Conservation (phyloP, 2,797 vertebrate genomes). For the Anniella stebbinsi region DNA sequence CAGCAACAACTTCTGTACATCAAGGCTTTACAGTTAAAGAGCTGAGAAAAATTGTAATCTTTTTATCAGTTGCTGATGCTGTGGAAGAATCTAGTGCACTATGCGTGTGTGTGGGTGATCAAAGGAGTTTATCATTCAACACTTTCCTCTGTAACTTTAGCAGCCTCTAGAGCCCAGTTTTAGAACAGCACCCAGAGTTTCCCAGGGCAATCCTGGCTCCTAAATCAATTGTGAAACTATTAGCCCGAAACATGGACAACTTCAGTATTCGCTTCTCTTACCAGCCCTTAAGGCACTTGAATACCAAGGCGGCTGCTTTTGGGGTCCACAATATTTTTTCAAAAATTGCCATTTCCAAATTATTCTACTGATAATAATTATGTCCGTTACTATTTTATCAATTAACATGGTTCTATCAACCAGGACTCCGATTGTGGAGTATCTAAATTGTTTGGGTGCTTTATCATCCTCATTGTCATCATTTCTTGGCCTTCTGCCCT, state of each 20-base stretch:
- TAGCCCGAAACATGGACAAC: neutral
- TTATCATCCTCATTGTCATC: neutral
- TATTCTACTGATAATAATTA: neutral
- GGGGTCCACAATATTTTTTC: too few species aligned
- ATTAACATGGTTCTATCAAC: neutral
- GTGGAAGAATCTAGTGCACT: neutral
- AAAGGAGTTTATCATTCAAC: neutral
- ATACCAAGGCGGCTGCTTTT: too few species aligned
- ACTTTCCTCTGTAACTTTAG: constrained; percentile 13
- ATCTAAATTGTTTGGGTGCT: neutral
- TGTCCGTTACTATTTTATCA: neutral
- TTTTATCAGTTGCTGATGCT: neutral
- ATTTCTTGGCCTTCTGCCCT: too few species aligned
- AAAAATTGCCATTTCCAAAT: neutral
- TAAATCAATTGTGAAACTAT: neutral
- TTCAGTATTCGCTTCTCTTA: neutral
- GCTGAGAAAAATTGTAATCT: neutral
- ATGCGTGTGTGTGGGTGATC: neutral
- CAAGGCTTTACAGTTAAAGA: neutral
- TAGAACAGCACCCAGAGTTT: neutral
- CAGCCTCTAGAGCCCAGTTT: constrained; percentile 41
- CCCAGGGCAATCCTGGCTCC: neutral
- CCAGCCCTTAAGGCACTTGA: neutral
- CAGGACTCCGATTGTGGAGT: neutral
- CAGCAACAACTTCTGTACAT: neutral